Percentiles rank a stretch among this genome's conserved stretches.
phyloP scores from a whole-genome alignment of 2,113 vertebrate species.

The Shinisaurus crocodilurus region DNA sequence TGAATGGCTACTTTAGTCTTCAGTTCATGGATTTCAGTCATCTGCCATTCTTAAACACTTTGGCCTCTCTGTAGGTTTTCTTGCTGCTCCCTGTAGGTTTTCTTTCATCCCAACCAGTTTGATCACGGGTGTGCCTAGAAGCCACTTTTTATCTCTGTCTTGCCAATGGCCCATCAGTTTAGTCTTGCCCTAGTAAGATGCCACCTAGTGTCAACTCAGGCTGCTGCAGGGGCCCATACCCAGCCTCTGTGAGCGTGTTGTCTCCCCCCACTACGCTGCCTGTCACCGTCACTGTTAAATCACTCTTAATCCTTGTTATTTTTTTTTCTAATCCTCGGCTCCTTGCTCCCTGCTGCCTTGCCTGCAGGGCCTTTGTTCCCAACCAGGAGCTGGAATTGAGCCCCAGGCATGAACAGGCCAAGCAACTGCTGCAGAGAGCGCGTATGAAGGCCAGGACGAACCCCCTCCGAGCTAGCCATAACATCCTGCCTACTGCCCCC shows the following conservation, averaged over 20 bases:
- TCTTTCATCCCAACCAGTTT: background rate
- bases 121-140: background rate
- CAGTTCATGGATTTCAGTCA: background rate
- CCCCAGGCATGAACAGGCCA: slow-evolving; percentile 89
- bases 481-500: slow-evolving; percentile 78
- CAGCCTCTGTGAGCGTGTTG: background rate
- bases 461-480: slow-evolving; percentile 91
- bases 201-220: background rate
- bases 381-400: slow-evolving; percentile 83
- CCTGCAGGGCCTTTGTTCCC: slow-evolving; percentile 76
- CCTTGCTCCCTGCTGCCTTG: slow-evolving; percentile 50
- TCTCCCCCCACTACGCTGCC: slow-evolving; percentile 39
- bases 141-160: too few species aligned
- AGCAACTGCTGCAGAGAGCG: slow-evolving; percentile 87
- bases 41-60: background rate
- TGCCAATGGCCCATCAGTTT: background rate
- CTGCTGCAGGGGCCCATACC: background rate
- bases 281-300: slow-evolving; percentile 70
- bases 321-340: slow-evolving; percentile 66
- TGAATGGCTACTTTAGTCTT: background rate
- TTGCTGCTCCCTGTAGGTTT: background rate
- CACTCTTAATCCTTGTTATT: slow-evolving; percentile 77
- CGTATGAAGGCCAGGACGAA: slow-evolving; percentile 89
- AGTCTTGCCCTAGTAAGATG: background rate
- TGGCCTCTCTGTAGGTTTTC: too few species aligned